These are phyloP conservation scores for Erpetoichthys calabaricus DNA, from an alignment of 2,797 vertebrate genomes.

Conservation along the genomic window DNA sequence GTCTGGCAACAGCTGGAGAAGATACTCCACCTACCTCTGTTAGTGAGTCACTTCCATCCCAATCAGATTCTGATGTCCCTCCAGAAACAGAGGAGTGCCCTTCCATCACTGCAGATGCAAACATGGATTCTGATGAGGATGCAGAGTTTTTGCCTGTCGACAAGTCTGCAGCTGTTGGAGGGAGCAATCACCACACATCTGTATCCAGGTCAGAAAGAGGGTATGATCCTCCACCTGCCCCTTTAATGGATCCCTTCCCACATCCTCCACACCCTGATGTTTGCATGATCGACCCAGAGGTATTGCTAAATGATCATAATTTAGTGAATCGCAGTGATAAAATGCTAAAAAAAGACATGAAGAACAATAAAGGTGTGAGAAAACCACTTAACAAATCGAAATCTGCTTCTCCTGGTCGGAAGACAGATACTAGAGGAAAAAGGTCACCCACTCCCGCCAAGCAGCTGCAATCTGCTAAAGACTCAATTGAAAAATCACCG, in stretches of 20 bases:
- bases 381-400: conserved; percentile 69
- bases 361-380: conserved; percentile 64
- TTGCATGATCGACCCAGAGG: conserved; percentile 93
- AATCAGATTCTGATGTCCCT: conserved; percentile 82
- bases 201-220: conserved; percentile 44
- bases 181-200: conserved; percentile 50
- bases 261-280: conserved; percentile 79
- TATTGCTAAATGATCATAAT: conserved; percentile 59
- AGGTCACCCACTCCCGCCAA: conserved; percentile 72
- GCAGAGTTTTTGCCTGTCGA: conserved; percentile 86
- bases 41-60: conserved; percentile 82
- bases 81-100: conserved; percentile 84
- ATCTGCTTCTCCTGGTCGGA: conserved; percentile 71
- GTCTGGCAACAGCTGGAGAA: conserved; percentile 49
- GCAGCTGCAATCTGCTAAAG: conserved; percentile 42
- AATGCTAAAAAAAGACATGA: conserved; percentile 72
- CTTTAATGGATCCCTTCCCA: conserved; percentile 71
- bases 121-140: conserved; percentile 87
- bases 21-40: conserved; percentile 91
- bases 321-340: conserved; percentile 52
- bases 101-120: conserved; percentile 71
- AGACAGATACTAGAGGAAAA: conserved; percentile 67
- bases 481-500: conserved; percentile 48
- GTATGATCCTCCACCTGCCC: conserved; percentile 71
- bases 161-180: conserved; percentile 50